Base-by-base conservation (phyloP, 2,888 invertebrate species). In the Hirtodrosophila trivittata region DNA sequence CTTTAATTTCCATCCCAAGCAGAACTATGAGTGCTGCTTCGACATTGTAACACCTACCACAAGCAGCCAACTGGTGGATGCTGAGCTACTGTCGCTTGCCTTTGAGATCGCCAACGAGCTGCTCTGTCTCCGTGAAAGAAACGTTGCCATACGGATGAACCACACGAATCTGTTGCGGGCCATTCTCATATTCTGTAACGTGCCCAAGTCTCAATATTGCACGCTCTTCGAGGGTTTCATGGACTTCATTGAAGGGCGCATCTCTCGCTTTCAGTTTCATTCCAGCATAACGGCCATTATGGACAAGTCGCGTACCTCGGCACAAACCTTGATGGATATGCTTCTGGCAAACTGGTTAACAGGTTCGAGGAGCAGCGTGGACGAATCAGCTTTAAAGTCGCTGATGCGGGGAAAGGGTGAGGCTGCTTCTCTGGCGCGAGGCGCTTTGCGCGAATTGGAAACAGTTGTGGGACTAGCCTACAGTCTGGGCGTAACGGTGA, bases 21-120 rank as follows among this genome's bases (percentile, higher is more conserved):
- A 98, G 91, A 92, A 96, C 12, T 94, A 95, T 55, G 97, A 98
- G 90, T 97, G 97, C 90, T 96, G 97, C 1, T 98, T 98, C 90
- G 98, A 98, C 90, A 96, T 98, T 60, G 95, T 98, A 25, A 95
- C 95, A 3, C 94, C 96, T 1, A 93, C 92, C 60, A 92, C 93
- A 57, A 94, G 94, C 92, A 93, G 94, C 74, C 91, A 95, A 25
- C 93, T 97, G 91, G 93, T 95, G 0, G 98, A 98, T 87, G 97
- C 97, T 0, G 98, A 98, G 88, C 90, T 97, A 0, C 91, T 98
- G 7, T 94, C 94, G 0, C 93, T 97, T 0, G 94, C 95, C 0
- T 94, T 94, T 88, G 95, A 96, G 90, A 93, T 96, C 37, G 92
- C 95, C 37, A 93, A 93, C 51, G 94, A 94, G 83, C 92, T 96